These are phyloP conservation scores for Eilema sororculum DNA, from an alignment of 2,888 invertebrate species.

Conservation along the genomic window DNA sequence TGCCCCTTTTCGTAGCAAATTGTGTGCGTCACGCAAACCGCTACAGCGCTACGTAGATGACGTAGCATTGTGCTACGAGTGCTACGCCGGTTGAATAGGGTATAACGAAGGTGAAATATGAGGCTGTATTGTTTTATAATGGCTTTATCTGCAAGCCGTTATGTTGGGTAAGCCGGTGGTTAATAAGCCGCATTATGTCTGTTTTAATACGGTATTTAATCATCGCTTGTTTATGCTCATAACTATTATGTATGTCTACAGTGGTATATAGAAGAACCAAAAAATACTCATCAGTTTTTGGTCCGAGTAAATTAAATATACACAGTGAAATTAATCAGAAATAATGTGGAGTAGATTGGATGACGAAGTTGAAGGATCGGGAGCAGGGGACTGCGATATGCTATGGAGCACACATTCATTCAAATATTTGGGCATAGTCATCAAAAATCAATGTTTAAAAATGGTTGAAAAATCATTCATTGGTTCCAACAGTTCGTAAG, in stretches of 20 bases:
- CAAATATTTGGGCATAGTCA: too few species aligned
- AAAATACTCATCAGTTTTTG: too few species aligned
- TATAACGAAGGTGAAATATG: constrained; percentile 28
- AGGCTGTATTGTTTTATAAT: constrained; percentile 12
- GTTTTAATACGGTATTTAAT: not conserved
- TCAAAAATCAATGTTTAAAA: too few species aligned
- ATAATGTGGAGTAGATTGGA: too few species aligned
- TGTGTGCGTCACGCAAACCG: constrained; percentile 44
- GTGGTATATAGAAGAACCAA: too few species aligned
- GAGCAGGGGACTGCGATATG: too few species aligned
- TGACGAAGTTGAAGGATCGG: too few species aligned
- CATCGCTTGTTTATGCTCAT: not conserved
- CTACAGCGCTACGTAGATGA: constrained; percentile 50
- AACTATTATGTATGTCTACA: not conserved
- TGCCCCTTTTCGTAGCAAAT: constrained; percentile 24
- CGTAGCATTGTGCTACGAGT: constrained; percentile 39
- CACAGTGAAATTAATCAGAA: too few species aligned
- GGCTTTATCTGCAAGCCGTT: not conserved
- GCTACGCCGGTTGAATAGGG: constrained; percentile 34
- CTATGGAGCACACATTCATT: too few species aligned
- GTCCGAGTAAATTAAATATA: too few species aligned
- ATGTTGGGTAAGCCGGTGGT: not conserved
- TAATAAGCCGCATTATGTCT: not conserved
- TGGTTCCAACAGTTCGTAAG: too few species aligned
- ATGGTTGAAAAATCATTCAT: too few species aligned